These are phyloP conservation scores for Lepus timidus DNA, from an alignment of 2,113 vertebrate genomes.

Conservation along the genomic window DNA sequence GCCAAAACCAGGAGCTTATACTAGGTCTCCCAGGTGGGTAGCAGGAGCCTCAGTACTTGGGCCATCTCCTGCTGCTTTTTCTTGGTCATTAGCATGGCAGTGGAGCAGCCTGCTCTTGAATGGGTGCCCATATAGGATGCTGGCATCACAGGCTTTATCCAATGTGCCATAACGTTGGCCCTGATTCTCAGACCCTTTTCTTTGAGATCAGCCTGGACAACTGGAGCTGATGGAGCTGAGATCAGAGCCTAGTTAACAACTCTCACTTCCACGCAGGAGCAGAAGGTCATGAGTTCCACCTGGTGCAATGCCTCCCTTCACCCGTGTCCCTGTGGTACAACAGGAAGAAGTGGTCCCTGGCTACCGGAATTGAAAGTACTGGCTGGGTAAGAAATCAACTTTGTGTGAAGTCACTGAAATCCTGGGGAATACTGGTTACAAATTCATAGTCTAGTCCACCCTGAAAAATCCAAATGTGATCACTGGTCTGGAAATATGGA, in stretches of 20 bases:
- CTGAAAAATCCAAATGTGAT: not conserved
- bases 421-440: not conserved
- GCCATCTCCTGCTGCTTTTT: too few species aligned
- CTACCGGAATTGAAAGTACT: not conserved
- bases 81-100: too few species aligned
- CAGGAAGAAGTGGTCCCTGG: not conserved
- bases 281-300: not conserved
- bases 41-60: too few species aligned
- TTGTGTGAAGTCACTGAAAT: not conserved
- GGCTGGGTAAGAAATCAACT: not conserved
- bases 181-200: not conserved
- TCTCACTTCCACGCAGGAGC: not conserved
- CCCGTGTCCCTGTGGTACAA: rapidly evolving
- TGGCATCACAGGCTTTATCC: too few species aligned
- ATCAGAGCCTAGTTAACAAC: not conserved
- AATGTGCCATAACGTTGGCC: too few species aligned
- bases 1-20: too few species aligned
- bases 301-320: not conserved
- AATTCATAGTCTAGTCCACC: not conserved
- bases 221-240: not conserved
- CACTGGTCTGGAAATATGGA: not conserved
- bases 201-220: not conserved
- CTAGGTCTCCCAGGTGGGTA: too few species aligned
- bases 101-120: too few species aligned
- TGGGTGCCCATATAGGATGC: too few species aligned